These are phyloP conservation scores for Calonectris borealis DNA, from an alignment of 2,113 vertebrate species.

Conservation along the genomic window DNA sequence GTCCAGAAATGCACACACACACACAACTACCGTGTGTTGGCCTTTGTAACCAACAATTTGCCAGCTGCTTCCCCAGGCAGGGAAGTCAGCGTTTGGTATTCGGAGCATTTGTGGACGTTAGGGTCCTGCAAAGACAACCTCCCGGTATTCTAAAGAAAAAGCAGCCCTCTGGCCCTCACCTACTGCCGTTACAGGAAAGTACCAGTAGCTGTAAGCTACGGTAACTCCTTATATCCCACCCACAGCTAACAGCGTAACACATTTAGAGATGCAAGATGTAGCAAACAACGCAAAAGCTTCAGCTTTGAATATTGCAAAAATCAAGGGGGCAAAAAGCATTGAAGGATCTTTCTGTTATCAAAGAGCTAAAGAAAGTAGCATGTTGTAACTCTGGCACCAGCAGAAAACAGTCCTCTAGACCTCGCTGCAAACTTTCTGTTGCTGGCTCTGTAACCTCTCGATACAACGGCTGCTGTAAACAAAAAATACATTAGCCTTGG, in stretches of 20 bases:
- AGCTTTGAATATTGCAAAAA: not conserved
- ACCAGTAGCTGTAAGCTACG: not conserved
- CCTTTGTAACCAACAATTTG: not conserved
- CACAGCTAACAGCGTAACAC: not conserved
- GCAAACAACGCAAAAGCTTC: not conserved
- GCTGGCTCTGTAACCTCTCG: not conserved
- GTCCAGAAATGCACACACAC: not conserved
- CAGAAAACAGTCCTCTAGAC: not conserved
- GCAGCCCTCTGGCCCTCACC: not conserved
- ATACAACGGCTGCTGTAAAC: not conserved
- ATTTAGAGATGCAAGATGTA: not conserved
- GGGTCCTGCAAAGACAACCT: not conserved
- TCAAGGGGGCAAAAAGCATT: not conserved
- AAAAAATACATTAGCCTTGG: not conserved
- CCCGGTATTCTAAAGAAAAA: not conserved
- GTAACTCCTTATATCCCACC: not conserved
- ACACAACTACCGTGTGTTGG: not conserved
- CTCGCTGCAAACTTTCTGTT: not conserved
- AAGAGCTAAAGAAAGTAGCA: not conserved
- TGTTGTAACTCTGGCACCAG: not conserved
- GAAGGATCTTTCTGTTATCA: not conserved
- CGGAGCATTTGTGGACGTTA: not conserved
- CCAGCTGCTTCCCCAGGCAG: conserved; percentile 24
- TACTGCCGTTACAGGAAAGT: not conserved
- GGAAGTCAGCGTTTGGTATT: not conserved